Base-by-base conservation (phyloP, 2,113 vertebrate genomes). In the Phoxinus phoxinus region DNA sequence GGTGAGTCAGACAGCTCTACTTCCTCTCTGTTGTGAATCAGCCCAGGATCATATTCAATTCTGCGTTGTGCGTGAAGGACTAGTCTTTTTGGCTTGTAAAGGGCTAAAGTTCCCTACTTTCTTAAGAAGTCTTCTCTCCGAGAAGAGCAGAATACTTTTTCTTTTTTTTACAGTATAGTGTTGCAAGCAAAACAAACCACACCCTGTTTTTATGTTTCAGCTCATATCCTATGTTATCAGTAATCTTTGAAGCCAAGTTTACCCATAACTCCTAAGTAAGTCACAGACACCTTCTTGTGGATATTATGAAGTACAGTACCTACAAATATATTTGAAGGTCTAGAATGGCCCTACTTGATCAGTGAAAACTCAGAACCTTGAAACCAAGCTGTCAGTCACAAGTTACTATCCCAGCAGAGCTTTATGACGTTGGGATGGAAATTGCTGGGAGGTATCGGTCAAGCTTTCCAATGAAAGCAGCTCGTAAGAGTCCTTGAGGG, bases 121-220 rank as follows among this genome's bases (percentile, higher is more conserved):
- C 65, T n/a, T 79, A 78, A 23, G 46, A 53, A 73, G 78, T 77
- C 53, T 41, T 12, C 35, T 71, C 10, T 69, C 44, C 1, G 35
- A 73, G 63, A 73, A 73, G 73, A 48, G 67, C 7, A 41, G 30
- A 5, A 9, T 27, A 15, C 6, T n/a, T 25, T 44, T 79, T 56
- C n/a, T n/a, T 48, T 48, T 46, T 44, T 58, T 59, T 11, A 51
- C 27, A 32, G 63, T 72, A 41, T 74, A 23, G 59, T n/a, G 71
- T 67, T 76, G 32, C 21, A 67, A 65, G 44, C 71, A 74, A 83
- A 30, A 65, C 32, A 76, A 27, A 53, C n/a, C 79, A 82, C 85
- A 86, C 79, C 79, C 71, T 37, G 9, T 48, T 81, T 58, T 86
- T 76, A 59, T 82, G 58, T 17, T 73, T 86, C 8, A 51, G 1